Base-by-base conservation (phyloP, 2,888 invertebrate genomes). In the Megalurothrips usitatus region DNA sequence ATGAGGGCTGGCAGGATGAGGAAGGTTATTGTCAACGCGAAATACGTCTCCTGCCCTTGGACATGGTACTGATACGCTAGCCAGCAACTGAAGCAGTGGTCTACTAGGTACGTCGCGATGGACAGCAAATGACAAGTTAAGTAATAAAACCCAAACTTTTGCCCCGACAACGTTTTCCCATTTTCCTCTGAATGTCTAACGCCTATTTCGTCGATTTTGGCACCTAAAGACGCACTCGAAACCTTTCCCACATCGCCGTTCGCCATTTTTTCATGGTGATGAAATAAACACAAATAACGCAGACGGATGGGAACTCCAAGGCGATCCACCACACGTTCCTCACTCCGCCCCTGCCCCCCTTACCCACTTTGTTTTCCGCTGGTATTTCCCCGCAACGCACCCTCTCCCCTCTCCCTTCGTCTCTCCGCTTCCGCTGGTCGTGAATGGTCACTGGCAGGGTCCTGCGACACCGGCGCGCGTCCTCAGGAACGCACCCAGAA, bases 21-120 rank as follows among this genome's bases (percentile, higher is more conserved):
- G 84, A 90, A 90, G 10, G 88, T 86, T 81, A 89, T 85, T n/a
- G 90, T 90, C 83, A 89, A 85, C 34, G 87, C 87, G 85, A 89
- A 90, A 86, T 88, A 88, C 82, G 87, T 84, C 48, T 87, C 87
- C 84, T 87, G 84, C 68, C 86, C 87, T 82, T 87, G 84, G 79
- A 85, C 82, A 19, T 86, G 87, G 84, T 88, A 89, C 84, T 86
- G 87, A 84, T 88, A 88, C 79, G 88, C 85, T 82, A 89, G 85
- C 84, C 87, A 86, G 82, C 87, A 86, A 81, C 87, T 86, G 80
- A 89, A 85, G 80, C 85, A 85, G 82, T 88, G 85, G 85, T 89
- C 89, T 83, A 87, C 83, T 81, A 87, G 84, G 84, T 88, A 88
- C 47, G 88, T 88, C 83, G 87, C 84, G 81, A 88, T 88, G 82